Evolutionary conservation across 2,113 vertebrate genomes (phyloP), one percentile per base, ranked within the genome.

Genomic region (Sander vitreus): DNA sequence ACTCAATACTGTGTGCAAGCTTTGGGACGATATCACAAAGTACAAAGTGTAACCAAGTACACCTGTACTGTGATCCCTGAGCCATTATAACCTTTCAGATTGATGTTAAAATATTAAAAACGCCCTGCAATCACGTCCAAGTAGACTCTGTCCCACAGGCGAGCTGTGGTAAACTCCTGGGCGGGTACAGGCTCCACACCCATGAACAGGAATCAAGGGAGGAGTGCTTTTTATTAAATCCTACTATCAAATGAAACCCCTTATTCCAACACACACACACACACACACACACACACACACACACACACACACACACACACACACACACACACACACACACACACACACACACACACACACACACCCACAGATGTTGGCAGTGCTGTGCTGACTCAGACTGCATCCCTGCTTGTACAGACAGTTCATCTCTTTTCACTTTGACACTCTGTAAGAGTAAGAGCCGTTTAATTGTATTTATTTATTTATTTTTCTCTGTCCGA

Each of bases 381-480:
- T 23, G 45, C 19, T 18, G n/a, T 13, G 33, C 76, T 77, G 85
- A 74, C 54, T 87, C 66, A 75, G 15, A 48, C 18, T 0, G 6
- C 53, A 27, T 15, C 0, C 0, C 21, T 43, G 69, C 88, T 51
- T 74, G 88, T 89, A 67, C 83, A 73, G 79, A 78, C 90, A 87
- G 50, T 25, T 65, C 63, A 21, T n/a, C 16, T 30, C 36, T 9
- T 33, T 25, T 73, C 27, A 19, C 60, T 58, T 12, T 54, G 16
- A 68, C 53, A 51, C 48, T 15, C 5, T 62, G 19, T 16, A 23
- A 66, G 11, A 43, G 27, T 19, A 73, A 71, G 23, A 81, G 69
- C 2, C 0, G 53, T 71, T 78, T 73, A 84, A 89, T 81, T 3
- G 45, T 81, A n/a, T 27, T 27, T 27, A 2, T 27, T 85, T 72